Base-by-base conservation (phyloP, 2,888 invertebrate species). In the Gibbula magus region DNA sequence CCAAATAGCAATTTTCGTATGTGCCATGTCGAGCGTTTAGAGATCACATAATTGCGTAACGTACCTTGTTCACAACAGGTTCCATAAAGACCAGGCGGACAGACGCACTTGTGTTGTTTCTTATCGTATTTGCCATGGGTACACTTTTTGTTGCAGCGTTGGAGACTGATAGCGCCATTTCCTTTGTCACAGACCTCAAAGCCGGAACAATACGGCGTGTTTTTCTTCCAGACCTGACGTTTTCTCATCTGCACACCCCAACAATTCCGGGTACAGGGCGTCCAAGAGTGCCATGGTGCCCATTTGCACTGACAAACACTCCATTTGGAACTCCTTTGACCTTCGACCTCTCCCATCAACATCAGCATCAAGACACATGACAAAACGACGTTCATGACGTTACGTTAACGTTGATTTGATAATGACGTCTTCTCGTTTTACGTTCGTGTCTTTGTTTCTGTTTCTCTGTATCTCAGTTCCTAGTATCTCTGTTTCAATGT, bases 61-160 rank as follows among this genome's bases (percentile, higher is more conserved):
- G 18, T 56, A 77, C 77, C 51, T 66, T 61, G 39, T 61, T 77
- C 77, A 25, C 77, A 77, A 29, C 77, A 77, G 2, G 25, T 25
- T 8, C 77, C 77, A 32, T 66, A 29, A 20, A 39, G 45, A 35
- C 77, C 77, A 13, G 39, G 5, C 3, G 32, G 35, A 22, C 77
- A 77, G 2, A 22, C 25, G 29, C 77, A 77, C 18, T 77, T 61
- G 13, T 18, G 29, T 25, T 61, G 13, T 29, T 61, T 29, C 61
- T 61, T 61, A 0, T 29, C 61, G n/a, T 61, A 29, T 16, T 61
- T 16, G 13, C 61, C 61, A 13, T 29, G 16, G 1, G 22, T 29
- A 25, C 61, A 61, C 29, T 61, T 32, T 13, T 66, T 77, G 25
- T 45, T 39, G 51, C 77, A 77, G 51, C 29, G 29, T 7, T 22